Base-by-base conservation (phyloP, 2,888 invertebrate species). In the Cataglyphis livida region DNA sequence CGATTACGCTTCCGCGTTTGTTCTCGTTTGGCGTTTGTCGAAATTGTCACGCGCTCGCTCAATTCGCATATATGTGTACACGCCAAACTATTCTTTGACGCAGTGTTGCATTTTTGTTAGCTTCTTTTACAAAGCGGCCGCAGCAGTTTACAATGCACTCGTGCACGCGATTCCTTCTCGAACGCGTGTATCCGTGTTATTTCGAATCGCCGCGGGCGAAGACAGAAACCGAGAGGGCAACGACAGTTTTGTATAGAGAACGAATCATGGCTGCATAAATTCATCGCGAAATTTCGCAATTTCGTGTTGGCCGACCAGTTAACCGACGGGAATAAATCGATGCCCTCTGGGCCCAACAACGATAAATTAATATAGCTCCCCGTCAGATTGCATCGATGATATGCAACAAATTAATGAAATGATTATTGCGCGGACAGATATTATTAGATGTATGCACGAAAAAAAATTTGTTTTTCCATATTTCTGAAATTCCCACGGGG, bases 391-490 rank as follows among this genome's bases (percentile, higher is more conserved):
- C 82, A 84, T 87, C 90, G 89, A 87, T 87, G 89, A 87, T 85
- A 79, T 85, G 85, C 90, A 85, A 90, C 89, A 89, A 88, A 89
- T 88, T 89, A 85, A 90, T 84, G 90, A 85, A 89, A 89, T 88
- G 85, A 89, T 89, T 90, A 90, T 90, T 87, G 87, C 79, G 81
- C 81, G 48, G 71, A 65, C 81, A 38, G 85, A 81, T 84, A 84
- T 90, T 90, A 88, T 90, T 88, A 88, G 79, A 83, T 85, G 84
- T 81, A 62, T 81, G 87, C 51, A n/a, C 0, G 51, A 41, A 73
- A 21, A 73, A 25, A 44, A 57, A 59, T 41, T 28, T 10, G 57
- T 65, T 51, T 10, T 6, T 6, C 6, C 3, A 0, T 6, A 35
- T 35, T 6, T 35, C 32, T 32, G 57, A 54, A 65, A 65, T 65